Conservation (phyloP, 2,888 invertebrate species). For the Himalopsyche japonica region DNA sequence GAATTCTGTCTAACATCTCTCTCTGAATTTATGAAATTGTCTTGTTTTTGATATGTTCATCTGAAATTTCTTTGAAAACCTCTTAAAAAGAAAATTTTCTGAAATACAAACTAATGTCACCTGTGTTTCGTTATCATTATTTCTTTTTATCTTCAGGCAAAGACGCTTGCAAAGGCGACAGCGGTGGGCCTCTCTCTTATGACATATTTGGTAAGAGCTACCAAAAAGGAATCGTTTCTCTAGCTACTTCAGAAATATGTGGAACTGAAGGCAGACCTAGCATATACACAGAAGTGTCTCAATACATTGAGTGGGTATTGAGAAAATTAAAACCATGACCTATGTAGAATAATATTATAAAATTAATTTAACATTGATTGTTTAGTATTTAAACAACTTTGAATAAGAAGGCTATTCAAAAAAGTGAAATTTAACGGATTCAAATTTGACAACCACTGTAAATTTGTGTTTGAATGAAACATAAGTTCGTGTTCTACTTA, state of each 20-base stretch:
- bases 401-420: too few species aligned
- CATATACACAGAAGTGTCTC: constrained; percentile 68
- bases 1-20: too few species aligned
- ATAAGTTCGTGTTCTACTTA: too few species aligned
- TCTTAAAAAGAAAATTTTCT: neutral
- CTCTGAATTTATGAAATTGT: too few species aligned
- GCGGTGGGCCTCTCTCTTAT: constrained; percentile 67
- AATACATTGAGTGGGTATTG: constrained; percentile 70
- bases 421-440: too few species aligned
- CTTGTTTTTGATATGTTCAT: too few species aligned
- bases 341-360: neutral
- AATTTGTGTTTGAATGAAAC: too few species aligned
- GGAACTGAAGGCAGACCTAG: constrained; percentile 67
- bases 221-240: constrained; percentile 64
- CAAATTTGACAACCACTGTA: too few species aligned
- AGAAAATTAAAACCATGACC: constrained; percentile 51
- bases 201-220: constrained; percentile 45
- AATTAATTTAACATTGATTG: neutral
- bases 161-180: constrained; percentile 70
- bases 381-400: neutral
- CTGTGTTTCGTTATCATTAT: neutral
- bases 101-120: neutral
- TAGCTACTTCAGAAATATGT: constrained; percentile 54
- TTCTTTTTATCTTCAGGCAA: constrained; percentile 6
- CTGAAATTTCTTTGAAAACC: too few species aligned